A percentile compares a stretch with the other conserved stretches of the same genome.
Evolutionary conservation across 92 coral and sea anemone genomes (phyloP).

Genomic region (Zoanthus sansibaricus): DNA sequence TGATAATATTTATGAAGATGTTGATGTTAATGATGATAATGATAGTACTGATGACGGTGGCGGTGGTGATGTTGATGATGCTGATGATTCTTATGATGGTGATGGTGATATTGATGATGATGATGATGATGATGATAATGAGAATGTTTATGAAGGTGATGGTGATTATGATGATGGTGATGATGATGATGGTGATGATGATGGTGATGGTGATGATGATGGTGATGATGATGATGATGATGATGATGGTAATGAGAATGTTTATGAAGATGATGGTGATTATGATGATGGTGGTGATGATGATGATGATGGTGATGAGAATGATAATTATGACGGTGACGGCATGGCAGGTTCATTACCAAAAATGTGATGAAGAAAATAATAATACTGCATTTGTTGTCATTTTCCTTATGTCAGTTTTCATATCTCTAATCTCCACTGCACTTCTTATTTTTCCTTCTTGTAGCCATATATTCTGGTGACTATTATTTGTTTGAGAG

Average conservation of each 20-base stretch:
- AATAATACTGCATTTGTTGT: background rate
- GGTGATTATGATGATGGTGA: background rate
- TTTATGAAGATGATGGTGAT: background rate
- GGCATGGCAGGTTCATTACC: too few species aligned
- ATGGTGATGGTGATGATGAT: background rate
- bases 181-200: too few species aligned
- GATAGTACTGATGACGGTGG: background rate
- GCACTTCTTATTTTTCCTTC: background rate
- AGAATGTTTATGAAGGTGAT: background rate
- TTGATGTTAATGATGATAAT: background rate
- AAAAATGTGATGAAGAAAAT: too few species aligned
- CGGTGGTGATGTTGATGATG: background rate
- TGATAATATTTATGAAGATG: too few species aligned
- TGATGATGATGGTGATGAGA: background rate
- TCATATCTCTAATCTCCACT: background rate
- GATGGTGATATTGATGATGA: background rate
- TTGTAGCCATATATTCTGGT: constrained; percentile 91
- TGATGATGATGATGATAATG: background rate
- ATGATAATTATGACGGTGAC: background rate
- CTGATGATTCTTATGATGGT: background rate
- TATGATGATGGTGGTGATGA: background rate
- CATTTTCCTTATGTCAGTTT: background rate
- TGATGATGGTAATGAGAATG: background rate
- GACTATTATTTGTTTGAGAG: constrained; percentile 96
- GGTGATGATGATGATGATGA: background rate